Percentiles rank a stretch among this genome's conserved stretches.
Evolutionary conservation across 2,888 invertebrate species (phyloP).

Genomic region (Eupithecia centaureata): DNA sequence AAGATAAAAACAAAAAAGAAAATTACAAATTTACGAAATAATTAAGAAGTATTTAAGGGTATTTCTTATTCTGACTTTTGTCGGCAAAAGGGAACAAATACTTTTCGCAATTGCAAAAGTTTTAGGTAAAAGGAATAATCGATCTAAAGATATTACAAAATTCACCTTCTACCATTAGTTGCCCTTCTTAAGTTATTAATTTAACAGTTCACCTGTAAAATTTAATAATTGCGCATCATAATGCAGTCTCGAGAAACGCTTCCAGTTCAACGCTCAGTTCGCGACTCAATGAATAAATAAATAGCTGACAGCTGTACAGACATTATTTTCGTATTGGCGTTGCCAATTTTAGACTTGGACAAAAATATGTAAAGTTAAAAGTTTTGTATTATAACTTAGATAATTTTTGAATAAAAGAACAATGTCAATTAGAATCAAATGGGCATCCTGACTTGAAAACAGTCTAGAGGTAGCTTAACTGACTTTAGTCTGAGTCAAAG

Average conservation of each 20-base stretch:
- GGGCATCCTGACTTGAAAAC: no score
- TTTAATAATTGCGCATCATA: conserved; percentile 62
- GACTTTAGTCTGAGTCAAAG: no score
- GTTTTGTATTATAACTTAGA: no score
- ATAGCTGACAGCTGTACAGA: conserved; percentile 64
- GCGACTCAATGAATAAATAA: conserved; percentile 75
- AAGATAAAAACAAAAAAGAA: no score
- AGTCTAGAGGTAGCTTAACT: no score
- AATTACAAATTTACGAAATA: no score
- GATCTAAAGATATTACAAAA: not conserved
- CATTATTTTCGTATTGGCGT: conserved; percentile 18
- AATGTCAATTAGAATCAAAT: no score
- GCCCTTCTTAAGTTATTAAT: conserved; percentile 39
- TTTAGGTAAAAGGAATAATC: not conserved
- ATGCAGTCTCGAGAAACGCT: conserved; percentile 66
- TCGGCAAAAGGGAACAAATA: no score
- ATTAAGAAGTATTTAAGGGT: no score
- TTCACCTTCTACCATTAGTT: conserved; percentile 39
- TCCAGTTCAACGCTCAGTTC: conserved; percentile 66
- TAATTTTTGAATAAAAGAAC: no score
- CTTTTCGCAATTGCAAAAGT: no score
- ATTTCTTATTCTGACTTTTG: no score
- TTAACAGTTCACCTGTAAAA: conserved; percentile 55
- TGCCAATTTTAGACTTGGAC: conserved; percentile 17
- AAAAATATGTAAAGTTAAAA: conserved; percentile 19